These are phyloP conservation scores for Onychomys arenicola DNA, from an alignment of 2,797 vertebrate genomes.

Conservation along the genomic window DNA sequence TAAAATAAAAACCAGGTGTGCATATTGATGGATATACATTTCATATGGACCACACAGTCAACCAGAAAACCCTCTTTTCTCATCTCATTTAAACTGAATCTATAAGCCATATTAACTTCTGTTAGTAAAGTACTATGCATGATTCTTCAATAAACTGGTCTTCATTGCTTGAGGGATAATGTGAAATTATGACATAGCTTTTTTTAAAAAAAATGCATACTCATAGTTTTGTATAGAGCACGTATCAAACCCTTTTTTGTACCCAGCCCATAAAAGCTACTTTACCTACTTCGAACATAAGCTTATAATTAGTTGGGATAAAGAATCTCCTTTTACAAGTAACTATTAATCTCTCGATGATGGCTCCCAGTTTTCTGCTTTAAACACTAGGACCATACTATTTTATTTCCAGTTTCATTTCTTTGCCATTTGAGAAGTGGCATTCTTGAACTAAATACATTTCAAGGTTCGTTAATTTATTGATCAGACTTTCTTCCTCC, in stretches of 20 bases:
- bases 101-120: not conserved
- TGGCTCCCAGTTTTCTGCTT: not conserved
- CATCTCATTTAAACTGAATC: not conserved
- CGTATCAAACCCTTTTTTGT: not conserved
- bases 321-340: not conserved
- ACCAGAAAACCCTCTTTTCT: not conserved
- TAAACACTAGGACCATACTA: not conserved
- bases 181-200: not conserved
- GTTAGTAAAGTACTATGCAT: not conserved
- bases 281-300: not conserved
- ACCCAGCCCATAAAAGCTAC: too few relatives aligned
- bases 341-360: not conserved
- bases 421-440: not conserved
- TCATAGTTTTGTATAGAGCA: not conserved
- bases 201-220: not conserved
- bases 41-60: not conserved
- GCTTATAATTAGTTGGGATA: not conserved
- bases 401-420: not conserved
- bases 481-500: not conserved
- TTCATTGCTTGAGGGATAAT: not conserved
- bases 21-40: not conserved
- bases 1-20: not conserved
- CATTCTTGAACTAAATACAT: not conserved
- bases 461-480: not conserved
- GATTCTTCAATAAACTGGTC: not conserved